Percentiles rank a stretch among this genome's conserved stretches.
Evolutionary conservation across 2,113 vertebrate genomes (phyloP).

Genomic region (Neodontobutis hainanensis): DNA sequence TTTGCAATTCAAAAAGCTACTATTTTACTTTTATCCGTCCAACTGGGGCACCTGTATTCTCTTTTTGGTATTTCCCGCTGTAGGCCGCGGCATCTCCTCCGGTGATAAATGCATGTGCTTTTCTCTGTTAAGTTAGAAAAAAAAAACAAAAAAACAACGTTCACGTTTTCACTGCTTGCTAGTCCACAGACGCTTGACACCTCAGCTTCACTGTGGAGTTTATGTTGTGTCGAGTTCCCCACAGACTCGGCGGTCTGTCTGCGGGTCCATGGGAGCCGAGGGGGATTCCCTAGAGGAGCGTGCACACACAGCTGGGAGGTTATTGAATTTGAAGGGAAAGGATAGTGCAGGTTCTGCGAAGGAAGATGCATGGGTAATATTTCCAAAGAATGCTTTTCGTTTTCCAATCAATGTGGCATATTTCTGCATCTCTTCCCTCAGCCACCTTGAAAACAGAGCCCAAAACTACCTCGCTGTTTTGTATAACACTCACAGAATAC

Average conservation of each 20-base stretch:
- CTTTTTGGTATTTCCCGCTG: conserved; percentile 18
- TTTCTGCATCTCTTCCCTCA: conserved; percentile 25
- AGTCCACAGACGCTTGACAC: conserved; percentile 63
- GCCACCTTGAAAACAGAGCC: conserved; percentile 34
- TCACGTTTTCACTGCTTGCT: conserved; percentile 45
- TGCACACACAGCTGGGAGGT: conserved; percentile 62
- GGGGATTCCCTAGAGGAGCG: conserved; percentile 73
- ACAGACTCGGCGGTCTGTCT: conserved; percentile 70
- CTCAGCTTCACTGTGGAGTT: conserved; percentile 62
- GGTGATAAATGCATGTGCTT: conserved; percentile 12
- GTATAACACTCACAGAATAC: conserved; percentile 41
- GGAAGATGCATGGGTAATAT: conserved; percentile 14
- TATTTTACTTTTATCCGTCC: conserved; percentile 45
- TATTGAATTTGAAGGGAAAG: conserved; percentile 72
- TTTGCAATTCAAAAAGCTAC: conserved; percentile 40
- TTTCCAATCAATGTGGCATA: conserved; percentile 10
- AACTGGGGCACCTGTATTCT: conserved; percentile 48
- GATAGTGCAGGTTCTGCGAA: conserved; percentile 18
- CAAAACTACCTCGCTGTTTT: conserved; percentile 35
- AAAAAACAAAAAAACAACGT: conserved; percentile 42
- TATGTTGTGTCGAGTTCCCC: conserved; percentile 71
- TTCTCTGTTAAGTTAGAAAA: conserved; percentile 43
- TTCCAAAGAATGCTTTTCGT: conserved; percentile 37
- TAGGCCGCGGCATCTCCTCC: not conserved
- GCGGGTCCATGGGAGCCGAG: conserved; percentile 55